phyloP scores from a whole-genome alignment of 2,113 vertebrate genomes.

The Acanthochromis polyacanthus region DNA sequence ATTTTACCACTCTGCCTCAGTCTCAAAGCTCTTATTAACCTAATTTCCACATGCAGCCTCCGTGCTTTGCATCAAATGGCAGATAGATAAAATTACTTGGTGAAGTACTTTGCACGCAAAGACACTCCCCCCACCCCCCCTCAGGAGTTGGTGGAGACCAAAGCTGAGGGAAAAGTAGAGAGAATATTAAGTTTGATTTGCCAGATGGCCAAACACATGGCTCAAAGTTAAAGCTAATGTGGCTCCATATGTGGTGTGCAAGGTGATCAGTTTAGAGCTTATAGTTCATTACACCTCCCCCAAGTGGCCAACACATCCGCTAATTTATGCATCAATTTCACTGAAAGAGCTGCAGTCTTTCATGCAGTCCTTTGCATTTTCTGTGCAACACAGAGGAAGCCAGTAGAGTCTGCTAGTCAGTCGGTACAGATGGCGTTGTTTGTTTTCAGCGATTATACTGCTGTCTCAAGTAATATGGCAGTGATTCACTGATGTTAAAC shows the following conservation, averaged over 20 bases:
- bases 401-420: background rate
- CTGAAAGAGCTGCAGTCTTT: background rate
- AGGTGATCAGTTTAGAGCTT: background rate
- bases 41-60: background rate
- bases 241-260: background rate
- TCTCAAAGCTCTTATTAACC: no score
- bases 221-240: background rate
- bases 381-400: constrained; percentile 7
- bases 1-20: no score
- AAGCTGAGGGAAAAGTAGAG: background rate
- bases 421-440: constrained; percentile 18
- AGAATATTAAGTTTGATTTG: no score
- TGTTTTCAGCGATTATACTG: constrained; percentile 33
- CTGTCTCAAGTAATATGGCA: constrained; percentile 15
- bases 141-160: background rate
- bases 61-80: background rate
- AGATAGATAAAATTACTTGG: background rate
- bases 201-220: no score
- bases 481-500: constrained; percentile 16
- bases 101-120: background rate
- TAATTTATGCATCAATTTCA: background rate
- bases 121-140: no score
- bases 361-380: background rate
- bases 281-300: background rate
- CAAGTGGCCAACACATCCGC: background rate